A percentile compares a stretch with the other conserved stretches of the same genome.
Conservation (phyloP, 2,797 vertebrate genomes). For the Melanotaenia parkinsoni region DNA sequence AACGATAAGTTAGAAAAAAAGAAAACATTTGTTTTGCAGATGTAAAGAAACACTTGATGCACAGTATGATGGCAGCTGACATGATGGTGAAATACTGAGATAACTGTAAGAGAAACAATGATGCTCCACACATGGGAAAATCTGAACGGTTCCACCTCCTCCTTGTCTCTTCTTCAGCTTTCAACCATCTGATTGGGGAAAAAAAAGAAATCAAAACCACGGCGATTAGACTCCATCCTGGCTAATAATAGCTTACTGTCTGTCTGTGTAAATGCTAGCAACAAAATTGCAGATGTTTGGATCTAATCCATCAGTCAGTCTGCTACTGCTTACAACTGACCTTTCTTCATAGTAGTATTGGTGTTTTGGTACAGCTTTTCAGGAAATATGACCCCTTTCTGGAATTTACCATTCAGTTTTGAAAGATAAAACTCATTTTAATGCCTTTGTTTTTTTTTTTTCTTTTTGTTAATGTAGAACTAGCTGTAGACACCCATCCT, state of each 20-base stretch:
- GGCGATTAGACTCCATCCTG: constrained; percentile 2
- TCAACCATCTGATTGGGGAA: constrained; percentile 88
- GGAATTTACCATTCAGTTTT: not conserved
- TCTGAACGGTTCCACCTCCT: constrained; percentile 66
- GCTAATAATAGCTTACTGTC: not conserved
- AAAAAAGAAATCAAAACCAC: constrained; percentile 10
- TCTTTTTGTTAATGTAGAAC: not conserved
- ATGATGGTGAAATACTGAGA: constrained; percentile 92
- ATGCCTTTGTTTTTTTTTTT: not conserved
- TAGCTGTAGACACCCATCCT: not conserved
- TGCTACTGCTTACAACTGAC: not conserved
- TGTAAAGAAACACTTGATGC: constrained; percentile 86
- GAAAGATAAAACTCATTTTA: not conserved
- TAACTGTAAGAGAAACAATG: constrained; percentile 85
- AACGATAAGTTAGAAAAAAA: constrained; percentile 76
- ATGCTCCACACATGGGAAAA: constrained; percentile 76
- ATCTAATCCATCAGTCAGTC: not conserved
- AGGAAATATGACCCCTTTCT: no score
- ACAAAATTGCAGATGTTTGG: not conserved
- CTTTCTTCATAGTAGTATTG: no score
- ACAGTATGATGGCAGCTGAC: constrained; percentile 87
- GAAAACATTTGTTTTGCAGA: constrained; percentile 82
- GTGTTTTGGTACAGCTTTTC: not conserved
- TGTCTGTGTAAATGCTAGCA: not conserved
- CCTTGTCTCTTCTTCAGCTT: constrained; percentile 89